Evolutionary conservation across 2,797 vertebrate genomes (phyloP), one percentile per base, ranked within the genome.

Genomic region (Pseudopleuronectes americanus): DNA sequence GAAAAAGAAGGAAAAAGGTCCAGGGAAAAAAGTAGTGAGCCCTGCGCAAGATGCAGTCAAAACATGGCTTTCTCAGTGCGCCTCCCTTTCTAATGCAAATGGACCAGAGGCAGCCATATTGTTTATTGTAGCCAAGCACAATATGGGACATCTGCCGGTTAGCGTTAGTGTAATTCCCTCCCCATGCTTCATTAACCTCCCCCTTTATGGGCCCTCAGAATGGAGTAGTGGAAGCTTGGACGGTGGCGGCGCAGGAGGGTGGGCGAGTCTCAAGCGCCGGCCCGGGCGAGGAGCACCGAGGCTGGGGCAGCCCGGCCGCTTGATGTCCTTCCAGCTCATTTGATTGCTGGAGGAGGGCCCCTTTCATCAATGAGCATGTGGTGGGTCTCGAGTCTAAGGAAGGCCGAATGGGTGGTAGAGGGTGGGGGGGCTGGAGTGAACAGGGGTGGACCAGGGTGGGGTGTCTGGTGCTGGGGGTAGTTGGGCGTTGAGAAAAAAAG

Each of bases 251-350:
- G 14, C 68, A 80, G 86, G 80, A 88, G 87, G 83, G 84, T 81
- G 90, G 84, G 86, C 21, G 79, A 84, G 83, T 86, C 87, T 82
- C 85, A 84, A 89, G 84, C 77, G 74, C 69, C 71, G 79, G 83
- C 72, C 86, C 36, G 60, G 82, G 87, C 64, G 70, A 89, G 84
- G 76, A 85, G 87, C 76, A 53, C 79, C 2, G 79, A 77, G 82
- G 72, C 77, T 72, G 83, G 88, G 79, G 78, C 71, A 80, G 83
- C 70, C 75, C 7, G 91, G 94, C 93, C 89, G 94, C 95, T 96
- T 95, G 89, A 96, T 95, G 95, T 96, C 92, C 96, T 97, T 97
- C 96, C 95, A 96, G 95, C 94, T 95, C 95, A 96, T 95, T 97
- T 96, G 93, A 96, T 94, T 94, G 89, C 90, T 90, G 93, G 92